These are phyloP conservation scores for Myotis findleyi DNA, from an alignment of 2,797 vertebrate species.

Conservation along the genomic window DNA sequence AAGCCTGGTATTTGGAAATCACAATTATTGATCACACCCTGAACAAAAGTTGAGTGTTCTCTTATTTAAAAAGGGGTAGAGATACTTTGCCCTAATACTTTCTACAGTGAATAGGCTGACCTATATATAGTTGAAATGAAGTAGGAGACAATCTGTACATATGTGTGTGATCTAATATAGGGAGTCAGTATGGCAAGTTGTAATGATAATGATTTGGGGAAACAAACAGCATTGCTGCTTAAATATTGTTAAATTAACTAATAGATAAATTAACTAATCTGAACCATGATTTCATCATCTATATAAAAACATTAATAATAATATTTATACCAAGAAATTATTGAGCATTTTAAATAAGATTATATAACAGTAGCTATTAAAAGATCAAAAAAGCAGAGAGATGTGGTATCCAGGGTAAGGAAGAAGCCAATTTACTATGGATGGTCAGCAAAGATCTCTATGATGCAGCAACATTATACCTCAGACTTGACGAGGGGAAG, in stretches of 20 bases:
- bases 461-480: neutral
- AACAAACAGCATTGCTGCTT: neutral
- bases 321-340: neutral
- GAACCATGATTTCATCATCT: neutral
- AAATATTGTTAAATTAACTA: neutral
- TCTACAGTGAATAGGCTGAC: neutral
- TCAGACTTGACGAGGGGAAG: neutral
- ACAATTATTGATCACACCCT: neutral
- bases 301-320: neutral
- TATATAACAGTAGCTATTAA: neutral
- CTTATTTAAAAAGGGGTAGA: neutral
- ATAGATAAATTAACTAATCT: neutral
- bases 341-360: neutral
- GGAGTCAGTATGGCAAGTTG: neutral
- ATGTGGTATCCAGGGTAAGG: rapidly evolving
- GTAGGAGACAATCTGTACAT: neutral
- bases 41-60: neutral
- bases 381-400: neutral
- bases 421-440: neutral
- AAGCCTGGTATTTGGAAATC: neutral
- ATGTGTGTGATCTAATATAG: neutral
- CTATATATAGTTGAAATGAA: neutral
- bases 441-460: neutral
- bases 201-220: neutral
- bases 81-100: neutral